Evolutionary conservation across 2,113 vertebrate genomes (phyloP), one percentile per base, ranked within the genome.

Genomic region (Phaethornis superciliosus): DNA sequence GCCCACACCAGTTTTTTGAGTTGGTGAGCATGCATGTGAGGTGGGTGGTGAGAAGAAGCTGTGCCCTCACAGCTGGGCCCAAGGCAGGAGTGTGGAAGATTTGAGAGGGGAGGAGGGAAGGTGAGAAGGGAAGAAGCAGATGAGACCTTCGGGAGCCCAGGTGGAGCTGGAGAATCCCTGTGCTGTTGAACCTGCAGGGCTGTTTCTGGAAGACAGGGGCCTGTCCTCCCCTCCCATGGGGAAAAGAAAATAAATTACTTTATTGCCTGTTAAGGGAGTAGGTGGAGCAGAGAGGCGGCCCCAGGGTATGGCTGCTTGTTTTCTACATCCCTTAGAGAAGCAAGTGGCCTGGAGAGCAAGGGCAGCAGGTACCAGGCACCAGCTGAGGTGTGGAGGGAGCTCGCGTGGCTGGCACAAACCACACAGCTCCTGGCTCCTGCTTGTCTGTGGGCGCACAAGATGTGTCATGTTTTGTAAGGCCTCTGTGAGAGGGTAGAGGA

Each of bases 1-100:
- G 11, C 9, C 13, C 9, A 0, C 3, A 0, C 3, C 1, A 7
- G 3, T 5, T 21, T 55, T n/a, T 46, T 0, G 10, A 12, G 27
- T 70, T 9, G 19, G 1, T 4, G 37, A 11, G 16, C 4, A 0
- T 21, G 8, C 0, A 3, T 7, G 37, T 28, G 58, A 60, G 24
- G 37, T 21, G 55, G 12, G 7, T 7, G 54, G 6, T 2, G 26
- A 19, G 67, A 30, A 5, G 16, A 27, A 22, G 14, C 17, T 0
- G 0, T 7, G 18, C 22, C 37, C 20, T 62, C 12, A 1, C 23
- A n/a, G 58, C 65, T 12, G 8, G 33, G 75, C 33, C 42, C 10
- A 0, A 6, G 62, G 58, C 51, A 44, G 49, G 37, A 47, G 22
- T 16, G 9, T 3, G 37, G 20, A 17, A 69, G 11, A 9, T 15